A percentile compares a stretch with the other conserved stretches of the same genome.
These are phyloP conservation scores for Callopanchax toddi DNA, from an alignment of 2,113 vertebrate species.

Conservation along the genomic window DNA sequence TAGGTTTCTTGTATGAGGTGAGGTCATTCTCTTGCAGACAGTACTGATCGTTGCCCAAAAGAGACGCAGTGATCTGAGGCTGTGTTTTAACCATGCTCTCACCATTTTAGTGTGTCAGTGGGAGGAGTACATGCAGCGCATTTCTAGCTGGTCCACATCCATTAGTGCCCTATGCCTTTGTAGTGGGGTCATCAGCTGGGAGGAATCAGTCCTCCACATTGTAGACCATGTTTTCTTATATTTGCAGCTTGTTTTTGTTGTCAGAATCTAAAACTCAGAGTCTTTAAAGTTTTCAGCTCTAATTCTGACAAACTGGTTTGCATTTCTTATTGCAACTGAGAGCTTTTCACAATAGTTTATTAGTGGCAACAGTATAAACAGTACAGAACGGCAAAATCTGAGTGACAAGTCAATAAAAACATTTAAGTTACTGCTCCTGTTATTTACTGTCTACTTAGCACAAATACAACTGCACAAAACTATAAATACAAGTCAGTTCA, in stretches of 20 bases:
- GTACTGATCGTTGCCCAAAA: slow-evolving; percentile 5
- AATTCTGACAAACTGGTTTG: no score
- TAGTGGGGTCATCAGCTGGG: slow-evolving; percentile 54
- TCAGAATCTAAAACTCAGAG: neutral
- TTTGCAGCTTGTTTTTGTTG: slow-evolving; percentile 11
- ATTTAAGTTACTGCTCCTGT: no score
- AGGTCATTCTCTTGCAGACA: neutral
- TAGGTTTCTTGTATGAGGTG: neutral
- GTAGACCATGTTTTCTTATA: neutral
- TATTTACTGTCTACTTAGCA: no score
- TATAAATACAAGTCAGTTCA: no score
- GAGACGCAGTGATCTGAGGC: slow-evolving; percentile 23
- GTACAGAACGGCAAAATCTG: no score
- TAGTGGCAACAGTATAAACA: no score
- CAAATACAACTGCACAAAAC: no score
- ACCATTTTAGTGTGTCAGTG: slow-evolving; percentile 31
- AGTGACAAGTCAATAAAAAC: no score
- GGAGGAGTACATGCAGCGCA: slow-evolving; percentile 31
- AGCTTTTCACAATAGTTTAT: no score
- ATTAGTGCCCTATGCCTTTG: slow-evolving; percentile 68
- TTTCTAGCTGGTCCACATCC: slow-evolving; percentile 40
- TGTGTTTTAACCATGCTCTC: slow-evolving; percentile 16
- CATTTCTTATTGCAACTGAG: no score
- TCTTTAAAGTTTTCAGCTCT: no score
- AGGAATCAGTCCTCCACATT: slow-evolving; percentile 28